phyloP scores from a whole-genome alignment of 1,140 invertebrate species.

The Drosophila pandora region DNA sequence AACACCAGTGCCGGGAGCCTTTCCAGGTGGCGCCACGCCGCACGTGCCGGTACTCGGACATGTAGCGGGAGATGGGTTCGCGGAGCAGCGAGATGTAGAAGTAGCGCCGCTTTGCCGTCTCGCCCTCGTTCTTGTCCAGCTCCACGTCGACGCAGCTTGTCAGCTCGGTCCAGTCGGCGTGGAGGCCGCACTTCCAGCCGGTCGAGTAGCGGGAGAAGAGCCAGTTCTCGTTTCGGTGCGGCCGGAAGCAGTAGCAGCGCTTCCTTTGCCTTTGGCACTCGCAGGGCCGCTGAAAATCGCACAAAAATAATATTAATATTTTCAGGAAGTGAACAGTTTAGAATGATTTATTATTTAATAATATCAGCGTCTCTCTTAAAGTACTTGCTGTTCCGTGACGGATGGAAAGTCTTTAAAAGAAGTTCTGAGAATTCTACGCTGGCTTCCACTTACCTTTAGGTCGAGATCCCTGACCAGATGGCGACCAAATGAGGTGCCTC shows the following conservation, averaged over 20 bases:
- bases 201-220: constrained; percentile 99
- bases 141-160: constrained; percentile 94
- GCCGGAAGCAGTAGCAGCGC: constrained; percentile 96
- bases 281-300: constrained; percentile 89
- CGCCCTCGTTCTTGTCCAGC: constrained; percentile 93
- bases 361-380: too few relatives aligned
- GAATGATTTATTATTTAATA: too few relatives aligned
- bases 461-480: constrained; percentile 97
- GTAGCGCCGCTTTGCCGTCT: constrained; percentile 91
- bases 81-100: constrained; percentile 98
- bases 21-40: constrained; percentile 99
- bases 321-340: not conserved
- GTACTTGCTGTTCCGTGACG: too few relatives aligned
- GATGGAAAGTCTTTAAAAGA: too few relatives aligned
- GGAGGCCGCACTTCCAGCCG: constrained; percentile 99
- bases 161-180: constrained; percentile 99
- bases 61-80: constrained; percentile 95
- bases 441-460: constrained; percentile 85
- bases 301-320: not conserved
- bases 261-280: constrained; percentile 93
- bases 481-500: constrained; percentile 96
- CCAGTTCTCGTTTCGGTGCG: constrained; percentile 96
- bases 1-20: constrained; percentile 93
- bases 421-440: too few relatives aligned
- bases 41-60: constrained; percentile 98